phyloP scores from a whole-genome alignment of 2,888 invertebrate species.

The Sphaerophoria taeniata region DNA sequence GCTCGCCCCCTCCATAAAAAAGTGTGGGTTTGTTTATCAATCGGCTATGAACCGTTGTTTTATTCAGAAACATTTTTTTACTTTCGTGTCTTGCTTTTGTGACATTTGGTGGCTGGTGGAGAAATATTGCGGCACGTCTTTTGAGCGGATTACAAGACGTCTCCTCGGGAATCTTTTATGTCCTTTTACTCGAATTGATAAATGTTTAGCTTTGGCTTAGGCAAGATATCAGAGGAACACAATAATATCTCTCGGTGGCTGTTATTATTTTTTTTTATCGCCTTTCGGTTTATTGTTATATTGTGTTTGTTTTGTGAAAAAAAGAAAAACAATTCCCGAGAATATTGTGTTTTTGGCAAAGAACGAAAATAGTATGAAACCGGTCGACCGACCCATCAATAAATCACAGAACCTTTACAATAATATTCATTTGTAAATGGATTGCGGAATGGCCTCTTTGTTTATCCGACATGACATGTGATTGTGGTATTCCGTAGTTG shows the following conservation, averaged over 20 bases:
- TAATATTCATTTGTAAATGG: slow-evolving; percentile 34
- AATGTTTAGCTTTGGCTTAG: slow-evolving; percentile 38
- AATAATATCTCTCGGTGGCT: not conserved
- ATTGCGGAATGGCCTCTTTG: not conserved
- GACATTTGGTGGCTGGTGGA: not conserved
- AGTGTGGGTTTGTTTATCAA: slow-evolving; percentile 1
- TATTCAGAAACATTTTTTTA: slow-evolving; percentile 1
- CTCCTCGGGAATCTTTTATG: not conserved
- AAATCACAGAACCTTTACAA: slow-evolving; percentile 17
- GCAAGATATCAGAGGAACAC: slow-evolving; percentile 24
- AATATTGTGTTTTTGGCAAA: slow-evolving; percentile 9
- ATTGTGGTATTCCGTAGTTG: not conserved
- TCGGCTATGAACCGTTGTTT: slow-evolving; percentile 3
- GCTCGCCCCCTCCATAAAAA: too few relatives aligned
- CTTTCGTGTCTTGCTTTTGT: not conserved
- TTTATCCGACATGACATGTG: slow-evolving; percentile 9
- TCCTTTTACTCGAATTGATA: slow-evolving; percentile 16
- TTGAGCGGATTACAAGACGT: not conserved
- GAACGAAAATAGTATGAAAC: not conserved
- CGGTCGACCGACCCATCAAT: not conserved
- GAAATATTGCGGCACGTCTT: slow-evolving; percentile 1
- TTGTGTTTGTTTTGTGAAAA: not conserved
- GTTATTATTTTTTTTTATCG: not conserved
- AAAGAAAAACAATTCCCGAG: not conserved
- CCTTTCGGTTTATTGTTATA: not conserved